A percentile compares a stretch with the other conserved stretches of the same genome.
Evolutionary conservation across 2,113 vertebrate genomes (phyloP).

Genomic region (Leucopternis melanops): DNA sequence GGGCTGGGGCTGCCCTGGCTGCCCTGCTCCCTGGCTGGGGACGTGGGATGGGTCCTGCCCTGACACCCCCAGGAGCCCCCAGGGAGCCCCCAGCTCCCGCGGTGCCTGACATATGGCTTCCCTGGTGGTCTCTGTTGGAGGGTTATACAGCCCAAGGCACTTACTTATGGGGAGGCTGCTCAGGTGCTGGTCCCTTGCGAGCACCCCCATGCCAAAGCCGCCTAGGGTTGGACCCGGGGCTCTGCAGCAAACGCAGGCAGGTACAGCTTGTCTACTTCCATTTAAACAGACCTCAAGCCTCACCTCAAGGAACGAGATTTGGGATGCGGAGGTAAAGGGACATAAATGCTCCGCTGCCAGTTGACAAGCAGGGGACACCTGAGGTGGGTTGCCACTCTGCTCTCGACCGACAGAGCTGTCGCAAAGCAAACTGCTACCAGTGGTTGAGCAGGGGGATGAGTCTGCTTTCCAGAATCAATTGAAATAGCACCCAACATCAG

Average conservation of each 20-base stretch:
- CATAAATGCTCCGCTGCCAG: not conserved
- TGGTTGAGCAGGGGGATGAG: not conserved
- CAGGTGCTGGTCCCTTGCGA: not conserved
- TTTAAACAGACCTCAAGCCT: not conserved
- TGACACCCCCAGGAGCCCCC: not conserved
- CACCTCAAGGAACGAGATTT: not conserved
- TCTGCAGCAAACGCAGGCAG: not conserved
- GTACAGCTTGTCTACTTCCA: not conserved
- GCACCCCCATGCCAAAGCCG: not conserved
- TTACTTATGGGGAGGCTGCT: not conserved
- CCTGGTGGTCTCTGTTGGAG: not conserved
- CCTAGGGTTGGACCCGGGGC: not conserved
- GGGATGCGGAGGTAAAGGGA: not conserved
- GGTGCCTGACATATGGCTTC: not conserved
- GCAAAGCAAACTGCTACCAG: not conserved
- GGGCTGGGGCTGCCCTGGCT: not conserved
- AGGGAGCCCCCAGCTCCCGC: rapidly evolving
- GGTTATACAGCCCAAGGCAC: not conserved
- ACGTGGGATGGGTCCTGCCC: not conserved
- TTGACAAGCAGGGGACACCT: not conserved
- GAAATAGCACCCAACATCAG: not conserved
- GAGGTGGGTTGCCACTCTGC: not conserved
- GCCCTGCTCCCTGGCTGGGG: not conserved
- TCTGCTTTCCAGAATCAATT: not conserved
- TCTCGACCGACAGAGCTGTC: rapidly evolving